A percentile compares a stretch with the other conserved stretches of the same genome.
Conservation (phyloP, 2,113 vertebrate species). For the Ifrita kowaldi region DNA sequence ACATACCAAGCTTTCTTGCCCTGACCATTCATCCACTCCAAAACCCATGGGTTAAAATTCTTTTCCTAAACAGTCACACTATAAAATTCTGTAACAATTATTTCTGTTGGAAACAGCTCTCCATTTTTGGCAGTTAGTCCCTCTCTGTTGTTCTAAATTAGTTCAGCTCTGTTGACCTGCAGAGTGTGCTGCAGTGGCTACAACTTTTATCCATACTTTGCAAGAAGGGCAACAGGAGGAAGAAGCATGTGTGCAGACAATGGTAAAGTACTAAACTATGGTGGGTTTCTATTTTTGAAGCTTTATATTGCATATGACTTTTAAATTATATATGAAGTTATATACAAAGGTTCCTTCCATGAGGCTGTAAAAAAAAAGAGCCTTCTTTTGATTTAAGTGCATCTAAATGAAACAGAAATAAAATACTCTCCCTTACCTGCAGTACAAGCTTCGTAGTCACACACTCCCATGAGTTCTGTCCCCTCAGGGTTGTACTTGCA, state of each 20-base stretch:
- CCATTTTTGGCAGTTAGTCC: neutral
- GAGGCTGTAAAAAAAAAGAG: neutral
- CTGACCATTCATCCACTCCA: neutral
- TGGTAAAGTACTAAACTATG: neutral
- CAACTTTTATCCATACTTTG: neutral
- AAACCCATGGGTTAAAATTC: neutral
- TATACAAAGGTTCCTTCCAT: neutral
- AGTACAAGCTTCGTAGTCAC: constrained; percentile 74
- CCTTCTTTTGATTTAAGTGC: neutral
- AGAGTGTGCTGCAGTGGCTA: neutral
- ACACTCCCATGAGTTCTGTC: constrained; percentile 80
- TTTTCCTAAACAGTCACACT: neutral
- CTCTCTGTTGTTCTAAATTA: neutral
- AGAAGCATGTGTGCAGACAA: neutral
- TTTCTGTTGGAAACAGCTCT: neutral
- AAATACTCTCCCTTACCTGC: constrained; percentile 72
- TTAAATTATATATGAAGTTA: neutral
- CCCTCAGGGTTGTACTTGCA: constrained; percentile 74
- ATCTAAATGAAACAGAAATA: neutral
- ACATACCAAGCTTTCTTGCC: neutral
- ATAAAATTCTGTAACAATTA: neutral
- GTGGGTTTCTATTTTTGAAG: neutral
- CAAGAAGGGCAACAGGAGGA: neutral
- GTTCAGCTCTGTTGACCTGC: neutral
- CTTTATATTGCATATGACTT: neutral